Base-by-base conservation (phyloP, 2,888 invertebrate genomes). In the Acrobasis repandana region DNA sequence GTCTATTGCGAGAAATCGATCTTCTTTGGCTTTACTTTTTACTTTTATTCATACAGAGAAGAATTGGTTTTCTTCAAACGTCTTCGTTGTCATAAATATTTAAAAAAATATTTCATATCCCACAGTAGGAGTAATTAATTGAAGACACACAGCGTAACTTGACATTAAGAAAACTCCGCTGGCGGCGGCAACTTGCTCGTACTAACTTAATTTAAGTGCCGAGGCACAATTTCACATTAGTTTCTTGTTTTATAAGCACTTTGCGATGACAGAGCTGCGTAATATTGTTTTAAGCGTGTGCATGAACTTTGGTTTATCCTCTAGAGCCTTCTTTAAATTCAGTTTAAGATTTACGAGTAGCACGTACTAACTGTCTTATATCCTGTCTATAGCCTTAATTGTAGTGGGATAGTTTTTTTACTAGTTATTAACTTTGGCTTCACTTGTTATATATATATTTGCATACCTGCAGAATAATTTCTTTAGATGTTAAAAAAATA, bases 121-220 rank as follows among this genome's bases (percentile, higher is more conserved):
- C 54, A 20, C 14, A 58, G 18, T 9, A 0, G 10, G 28, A 58
- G 61, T 67, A 68, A 72, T 70, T 69, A 71, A 70, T 70, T 67
- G 61, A 66, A 64, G 69, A 67, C 66, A 69, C 66, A 64, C 65
- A 61, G 61, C 47, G 38, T 59, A 60, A 60, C 49, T 58, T 64
- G 63, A 58, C 61, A 62, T 67, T 67, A 57, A 63, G 65, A 66
- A 64, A 70, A 67, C 64, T 66, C 65, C 59, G 59, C 57, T 65
- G 62, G 58, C 63, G 58, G 63, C 61, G 9, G 65, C 60, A 56
- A 46, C 56, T 60, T 64, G 74, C 70, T 70, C 70, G 61, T 57
- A 60, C 56, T 70, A 77, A 77, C 72, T 76, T 73, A 69, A 72
- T 71, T 76, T 70, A 73, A 74, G 72, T 65, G 68, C 67, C 58